Conservation (phyloP, 2,797 vertebrate genomes). For the Oophaga sylvatica region DNA sequence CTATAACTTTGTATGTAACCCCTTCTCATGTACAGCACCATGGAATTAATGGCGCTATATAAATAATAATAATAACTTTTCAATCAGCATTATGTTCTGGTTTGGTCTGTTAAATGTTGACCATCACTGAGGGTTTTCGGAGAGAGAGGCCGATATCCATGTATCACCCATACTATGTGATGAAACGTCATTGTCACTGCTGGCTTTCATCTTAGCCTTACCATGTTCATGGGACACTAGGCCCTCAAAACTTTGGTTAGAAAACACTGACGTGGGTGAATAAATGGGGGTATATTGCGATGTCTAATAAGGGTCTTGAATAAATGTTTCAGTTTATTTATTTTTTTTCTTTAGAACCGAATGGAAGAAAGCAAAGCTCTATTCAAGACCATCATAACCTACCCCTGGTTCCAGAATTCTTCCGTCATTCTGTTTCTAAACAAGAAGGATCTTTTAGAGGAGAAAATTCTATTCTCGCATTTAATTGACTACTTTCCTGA, state of each 20-base stretch:
- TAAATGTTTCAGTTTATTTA: neutral
- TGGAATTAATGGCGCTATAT: too few relatives aligned
- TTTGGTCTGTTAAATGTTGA: too few relatives aligned
- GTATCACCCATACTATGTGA: too few relatives aligned
- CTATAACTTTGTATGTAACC: too few relatives aligned
- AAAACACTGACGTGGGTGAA: neutral
- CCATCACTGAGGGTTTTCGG: too few relatives aligned
- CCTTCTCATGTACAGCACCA: too few relatives aligned
- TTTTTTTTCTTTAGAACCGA: constrained; percentile 77
- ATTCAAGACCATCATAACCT: constrained; percentile 91
- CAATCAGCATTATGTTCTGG: too few relatives aligned
- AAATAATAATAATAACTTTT: too few relatives aligned
- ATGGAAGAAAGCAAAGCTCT: constrained; percentile 94
- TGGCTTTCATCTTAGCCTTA: neutral
- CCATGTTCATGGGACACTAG: neutral
- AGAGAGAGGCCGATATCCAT: too few relatives aligned
- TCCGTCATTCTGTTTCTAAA: constrained; percentile 92
- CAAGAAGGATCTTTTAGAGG: constrained; percentile 88
- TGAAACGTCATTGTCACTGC: neutral
- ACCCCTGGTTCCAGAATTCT: constrained; percentile 88
- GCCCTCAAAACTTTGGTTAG: neutral
- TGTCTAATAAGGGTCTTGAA: neutral
- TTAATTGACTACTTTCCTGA: constrained; percentile 86
- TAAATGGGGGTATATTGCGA: neutral
- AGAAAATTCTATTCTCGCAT: constrained; percentile 88